Percentiles rank a stretch among this genome's conserved stretches.
phyloP scores from a whole-genome alignment of 2,888 invertebrate genomes.

The Eupsilia transversa region DNA sequence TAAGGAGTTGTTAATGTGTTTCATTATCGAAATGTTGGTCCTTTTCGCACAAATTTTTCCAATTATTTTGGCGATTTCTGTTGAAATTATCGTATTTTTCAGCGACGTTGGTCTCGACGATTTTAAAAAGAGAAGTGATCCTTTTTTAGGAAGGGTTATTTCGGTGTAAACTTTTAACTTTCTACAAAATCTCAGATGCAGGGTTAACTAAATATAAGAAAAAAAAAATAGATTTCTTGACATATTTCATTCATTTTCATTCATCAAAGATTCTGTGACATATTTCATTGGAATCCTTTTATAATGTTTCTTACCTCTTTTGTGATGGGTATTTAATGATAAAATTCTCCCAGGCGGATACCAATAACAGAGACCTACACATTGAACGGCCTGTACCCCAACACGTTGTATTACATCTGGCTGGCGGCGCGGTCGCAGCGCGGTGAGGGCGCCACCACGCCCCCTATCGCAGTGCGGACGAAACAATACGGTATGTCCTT shows the following conservation, averaged over 20 bases:
- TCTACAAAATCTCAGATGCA: not conserved
- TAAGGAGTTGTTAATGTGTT: constrained; percentile 79
- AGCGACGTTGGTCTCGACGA: not conserved
- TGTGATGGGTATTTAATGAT: not conserved
- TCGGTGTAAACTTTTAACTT: not conserved
- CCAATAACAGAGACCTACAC: constrained; percentile 96
- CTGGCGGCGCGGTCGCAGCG: constrained; percentile 97
- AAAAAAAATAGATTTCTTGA: too few species aligned
- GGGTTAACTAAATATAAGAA: not conserved
- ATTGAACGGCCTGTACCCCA: constrained; percentile 97
- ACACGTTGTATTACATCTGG: constrained; percentile 99
- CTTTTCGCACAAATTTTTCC: not conserved
- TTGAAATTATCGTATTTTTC: not conserved
- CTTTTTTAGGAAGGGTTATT: not conserved
- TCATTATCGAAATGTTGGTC: not conserved
- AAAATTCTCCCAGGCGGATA: constrained; percentile 90
- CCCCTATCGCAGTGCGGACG: constrained; percentile 97
- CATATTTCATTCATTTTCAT: too few species aligned
- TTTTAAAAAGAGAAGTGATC: not conserved
- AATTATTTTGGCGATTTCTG: not conserved
- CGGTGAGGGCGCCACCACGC: constrained; percentile 98
- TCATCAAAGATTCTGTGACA: not conserved
- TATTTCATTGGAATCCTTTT: not conserved
- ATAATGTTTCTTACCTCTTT: not conserved
- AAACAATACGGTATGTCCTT: constrained; percentile 98